phyloP scores from a whole-genome alignment of 2,113 vertebrate genomes.

The Spilogale gracilis region DNA sequence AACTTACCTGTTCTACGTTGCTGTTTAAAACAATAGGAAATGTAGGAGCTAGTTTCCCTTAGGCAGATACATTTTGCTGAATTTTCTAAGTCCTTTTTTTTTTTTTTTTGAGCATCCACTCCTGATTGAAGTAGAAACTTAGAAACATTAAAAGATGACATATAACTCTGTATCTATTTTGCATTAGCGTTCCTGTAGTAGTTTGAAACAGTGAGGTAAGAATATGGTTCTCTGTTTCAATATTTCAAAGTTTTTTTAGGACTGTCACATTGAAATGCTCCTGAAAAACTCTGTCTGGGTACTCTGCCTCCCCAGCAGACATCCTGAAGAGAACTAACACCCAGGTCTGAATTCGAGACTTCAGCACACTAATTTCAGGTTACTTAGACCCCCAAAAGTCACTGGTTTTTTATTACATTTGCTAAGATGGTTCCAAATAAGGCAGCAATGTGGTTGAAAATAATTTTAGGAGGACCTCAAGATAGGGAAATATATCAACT shows the following conservation, averaged over 20 bases:
- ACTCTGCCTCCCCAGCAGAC: not conserved
- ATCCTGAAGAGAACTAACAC: conserved; percentile 4
- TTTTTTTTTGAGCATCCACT: not conserved
- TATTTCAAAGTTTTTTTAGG: not conserved
- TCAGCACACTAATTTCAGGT: not conserved
- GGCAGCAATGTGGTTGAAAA: not conserved
- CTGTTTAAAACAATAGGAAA: conserved; percentile 4
- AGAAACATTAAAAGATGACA: not conserved
- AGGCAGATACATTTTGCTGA: not conserved
- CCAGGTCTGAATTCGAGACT: not conserved
- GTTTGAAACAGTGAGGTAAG: not conserved
- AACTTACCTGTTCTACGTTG: not conserved
- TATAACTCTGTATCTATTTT: not conserved
- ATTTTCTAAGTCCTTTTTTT: not conserved
- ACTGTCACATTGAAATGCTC: not conserved
- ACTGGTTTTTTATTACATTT: not conserved
- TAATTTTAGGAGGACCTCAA: not conserved
- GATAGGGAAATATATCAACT: not conserved
- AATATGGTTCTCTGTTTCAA: not conserved
- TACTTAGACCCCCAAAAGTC: not conserved
- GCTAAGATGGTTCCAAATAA: not conserved
- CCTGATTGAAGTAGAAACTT: not conserved
- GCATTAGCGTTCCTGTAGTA: not conserved
- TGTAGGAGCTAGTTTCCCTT: not conserved
- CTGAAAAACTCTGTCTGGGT: not conserved